Conservation (phyloP, 1,140 invertebrate genomes). For the Drosophila novamexicana region DNA sequence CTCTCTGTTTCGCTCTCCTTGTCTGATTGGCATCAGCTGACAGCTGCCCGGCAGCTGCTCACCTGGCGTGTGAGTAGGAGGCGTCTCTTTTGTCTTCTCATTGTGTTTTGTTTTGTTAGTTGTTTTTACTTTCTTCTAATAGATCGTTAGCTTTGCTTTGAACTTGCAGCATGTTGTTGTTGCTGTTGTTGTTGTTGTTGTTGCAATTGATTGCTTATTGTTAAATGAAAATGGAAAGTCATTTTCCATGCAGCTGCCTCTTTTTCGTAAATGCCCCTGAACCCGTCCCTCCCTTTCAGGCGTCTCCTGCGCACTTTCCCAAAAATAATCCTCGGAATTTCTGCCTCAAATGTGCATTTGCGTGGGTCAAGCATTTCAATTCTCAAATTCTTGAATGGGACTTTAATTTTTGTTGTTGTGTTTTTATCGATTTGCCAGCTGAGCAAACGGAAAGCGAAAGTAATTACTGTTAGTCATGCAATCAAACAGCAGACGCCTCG, state of each 20-base stretch:
- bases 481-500: slow-evolving; percentile 30
- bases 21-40: slow-evolving; percentile 69
- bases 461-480: slow-evolving; percentile 69
- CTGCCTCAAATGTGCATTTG: neutral
- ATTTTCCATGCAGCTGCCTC: slow-evolving; percentile 67
- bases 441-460: slow-evolving; percentile 72
- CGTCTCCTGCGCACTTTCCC: slow-evolving; percentile 22
- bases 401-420: slow-evolving; percentile 25
- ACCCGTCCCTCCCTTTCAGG: neutral
- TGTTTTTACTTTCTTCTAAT: slow-evolving; percentile 83
- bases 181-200: slow-evolving; percentile 24
- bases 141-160: slow-evolving; percentile 80
- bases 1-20: slow-evolving; percentile 7
- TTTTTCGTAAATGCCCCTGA: slow-evolving; percentile 48
- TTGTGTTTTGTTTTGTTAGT: slow-evolving; percentile 71
- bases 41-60: slow-evolving; percentile 49
- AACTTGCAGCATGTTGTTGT: slow-evolving; percentile 47
- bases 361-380: slow-evolving; percentile 28
- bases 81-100: slow-evolving; percentile 57
- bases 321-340: slow-evolving; percentile 34
- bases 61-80: slow-evolving; percentile 45
- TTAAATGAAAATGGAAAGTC: slow-evolving; percentile 82
- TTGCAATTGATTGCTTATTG: slow-evolving; percentile 80
- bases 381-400: slow-evolving; percentile 53
- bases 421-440: slow-evolving; percentile 67